These are phyloP conservation scores for Pteromalus puparum DNA, from an alignment of 1,140 invertebrate genomes.

Conservation along the genomic window DNA sequence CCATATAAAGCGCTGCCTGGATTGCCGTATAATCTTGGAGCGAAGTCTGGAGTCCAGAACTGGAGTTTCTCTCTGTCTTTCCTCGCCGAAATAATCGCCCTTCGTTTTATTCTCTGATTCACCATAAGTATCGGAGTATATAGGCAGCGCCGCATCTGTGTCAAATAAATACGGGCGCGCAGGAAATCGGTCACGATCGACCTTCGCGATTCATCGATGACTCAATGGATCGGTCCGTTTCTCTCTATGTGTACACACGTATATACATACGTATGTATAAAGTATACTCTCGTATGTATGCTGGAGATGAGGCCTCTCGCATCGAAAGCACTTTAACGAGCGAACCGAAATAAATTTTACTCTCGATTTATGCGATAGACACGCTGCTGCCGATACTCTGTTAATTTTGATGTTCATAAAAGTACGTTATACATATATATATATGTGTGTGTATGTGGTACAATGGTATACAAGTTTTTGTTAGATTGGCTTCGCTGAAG, in stretches of 20 bases:
- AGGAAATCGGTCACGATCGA: conserved; percentile 38
- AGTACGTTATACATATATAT: too few relatives aligned
- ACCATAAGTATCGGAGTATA: background rate
- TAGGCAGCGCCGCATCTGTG: conserved; percentile 15
- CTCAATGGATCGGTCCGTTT: background rate
- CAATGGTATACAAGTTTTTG: too few relatives aligned
- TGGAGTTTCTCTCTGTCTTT: background rate
- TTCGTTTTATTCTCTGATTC: conserved; percentile 8
- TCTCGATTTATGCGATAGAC: background rate
- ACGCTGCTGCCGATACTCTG: background rate
- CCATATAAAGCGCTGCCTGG: conserved; percentile 9
- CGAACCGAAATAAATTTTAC: conserved; percentile 24
- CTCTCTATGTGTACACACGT: background rate
- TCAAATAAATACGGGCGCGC: conserved; percentile 38
- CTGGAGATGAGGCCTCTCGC: background rate
- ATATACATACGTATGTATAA: background rate
- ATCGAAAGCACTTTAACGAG: background rate
- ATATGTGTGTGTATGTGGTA: too few relatives aligned
- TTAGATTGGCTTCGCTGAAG: too few relatives aligned
- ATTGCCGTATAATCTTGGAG: background rate
- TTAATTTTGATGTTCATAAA: too few relatives aligned
- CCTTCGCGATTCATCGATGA: conserved; percentile 41
- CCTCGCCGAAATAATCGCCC: background rate
- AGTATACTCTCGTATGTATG: background rate
- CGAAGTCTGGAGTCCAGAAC: background rate